Evolutionary conservation across 2,888 invertebrate genomes (phyloP), one percentile per base, ranked within the genome.

Genomic region (Callyntrura guangdongensis): DNA sequence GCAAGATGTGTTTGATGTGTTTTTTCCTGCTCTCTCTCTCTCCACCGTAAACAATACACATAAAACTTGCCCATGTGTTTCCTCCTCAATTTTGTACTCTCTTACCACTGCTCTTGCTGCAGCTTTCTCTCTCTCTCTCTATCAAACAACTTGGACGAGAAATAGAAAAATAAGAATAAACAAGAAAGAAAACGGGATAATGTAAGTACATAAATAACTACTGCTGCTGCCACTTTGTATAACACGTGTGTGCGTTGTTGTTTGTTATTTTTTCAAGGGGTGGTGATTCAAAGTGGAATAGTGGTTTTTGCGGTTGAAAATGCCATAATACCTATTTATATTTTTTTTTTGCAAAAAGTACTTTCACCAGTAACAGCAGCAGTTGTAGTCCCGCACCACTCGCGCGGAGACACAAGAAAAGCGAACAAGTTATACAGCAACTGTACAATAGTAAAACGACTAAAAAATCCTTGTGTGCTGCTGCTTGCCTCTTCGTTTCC

Each of bases 21-120:
- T 47, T 45, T 47, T 20, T 47, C 22, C 17, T 17, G 17, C 17
- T 25, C 67, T 67, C 64, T 64, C 64, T 64, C 25, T 64, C 64
- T 64, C 25, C 6, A n/a, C 14, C 12, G 49, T 45, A 69, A 69
- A 69, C 74, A 74, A 74, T 74, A 74, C 49, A 47, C 74, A 74
- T 74, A 74, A 74, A 74, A 49, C 49, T 49, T 74, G 49, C 49
- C 74, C 47, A 47, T 74, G 74, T 22, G 72, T 72, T 72, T 74
- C 49, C 20, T 61, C 61, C 22, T 49, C 49, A 67, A 27, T 72
- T 72, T 72, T 69, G 36, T 69, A 36, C 36, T 36, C 6, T 72
- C 36, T 72, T 45, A n/a, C 8, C 36, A 17, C 45, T 45, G 67
- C 12, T 12, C 27, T 27, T 5, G 12, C 27, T 27, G n/a, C n/a